Percentiles rank a stretch among this genome's conserved stretches.
Conservation (phyloP, 2,888 invertebrate genomes). For the Erannis defoliaria region DNA sequence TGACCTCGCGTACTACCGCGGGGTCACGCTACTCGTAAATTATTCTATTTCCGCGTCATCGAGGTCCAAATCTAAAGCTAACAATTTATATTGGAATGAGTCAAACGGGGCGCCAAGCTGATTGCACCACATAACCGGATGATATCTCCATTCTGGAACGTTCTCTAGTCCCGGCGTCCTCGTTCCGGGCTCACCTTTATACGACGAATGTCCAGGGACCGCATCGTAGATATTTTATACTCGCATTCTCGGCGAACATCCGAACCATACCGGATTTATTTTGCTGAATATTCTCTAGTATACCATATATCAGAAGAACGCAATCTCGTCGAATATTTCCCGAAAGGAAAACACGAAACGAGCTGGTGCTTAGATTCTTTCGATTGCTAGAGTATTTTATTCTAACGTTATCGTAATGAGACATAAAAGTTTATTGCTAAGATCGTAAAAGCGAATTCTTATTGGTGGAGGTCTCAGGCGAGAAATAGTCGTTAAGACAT, state of each 20-base stretch:
- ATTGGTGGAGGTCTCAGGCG: conserved; percentile 59
- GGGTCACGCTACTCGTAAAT: conserved; percentile 70
- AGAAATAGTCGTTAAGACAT: conserved; percentile 38
- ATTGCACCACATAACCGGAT: conserved; percentile 62
- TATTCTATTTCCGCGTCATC: conserved; percentile 77
- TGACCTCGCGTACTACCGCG: conserved; percentile 72
- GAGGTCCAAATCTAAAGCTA: conserved; percentile 58
- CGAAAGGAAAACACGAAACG: conserved; percentile 56
- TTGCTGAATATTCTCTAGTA: conserved; percentile 64
- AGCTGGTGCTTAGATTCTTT: conserved; percentile 60
- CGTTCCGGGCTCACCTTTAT: conserved; percentile 62
- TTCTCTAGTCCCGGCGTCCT: conserved; percentile 55
- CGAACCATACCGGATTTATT: conserved; percentile 73
- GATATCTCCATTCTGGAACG: conserved; percentile 49
- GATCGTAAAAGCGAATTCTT: conserved; percentile 71
- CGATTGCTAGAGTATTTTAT: conserved; percentile 72
- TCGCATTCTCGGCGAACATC: conserved; percentile 54
- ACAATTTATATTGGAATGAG: conserved; percentile 67
- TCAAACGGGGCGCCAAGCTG: conserved; percentile 62
- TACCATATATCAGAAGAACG: conserved; percentile 66
- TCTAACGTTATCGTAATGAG: conserved; percentile 77
- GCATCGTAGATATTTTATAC: conserved; percentile 64
- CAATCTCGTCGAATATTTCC: conserved; percentile 64
- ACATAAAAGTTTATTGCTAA: conserved; percentile 74
- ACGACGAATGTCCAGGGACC: conserved; percentile 63